phyloP scores from a whole-genome alignment of 2,888 invertebrate species.

The Andrena minutula region DNA sequence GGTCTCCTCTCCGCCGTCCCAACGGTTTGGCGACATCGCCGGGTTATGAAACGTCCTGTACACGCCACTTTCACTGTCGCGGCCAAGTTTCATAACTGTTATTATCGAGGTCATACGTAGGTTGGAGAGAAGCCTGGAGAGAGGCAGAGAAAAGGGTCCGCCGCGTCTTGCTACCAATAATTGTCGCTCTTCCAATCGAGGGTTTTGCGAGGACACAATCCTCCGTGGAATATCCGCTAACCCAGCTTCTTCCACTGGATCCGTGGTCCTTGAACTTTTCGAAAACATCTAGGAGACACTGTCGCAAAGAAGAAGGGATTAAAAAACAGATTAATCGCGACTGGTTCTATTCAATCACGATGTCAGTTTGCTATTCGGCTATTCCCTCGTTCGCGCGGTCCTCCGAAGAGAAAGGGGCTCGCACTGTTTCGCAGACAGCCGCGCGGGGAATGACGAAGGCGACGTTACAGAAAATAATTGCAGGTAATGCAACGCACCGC shows the following conservation, averaged over 20 bases:
- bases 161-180: conserved; percentile 57
- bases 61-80: conserved; percentile 85
- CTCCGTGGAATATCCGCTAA: too few species aligned
- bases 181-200: conserved; percentile 30
- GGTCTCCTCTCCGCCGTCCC: conserved; percentile 8
- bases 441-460: neutral
- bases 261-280: too few species aligned
- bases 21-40: conserved; percentile 57
- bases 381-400: too few species aligned
- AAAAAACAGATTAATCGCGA: too few species aligned
- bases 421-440: neutral
- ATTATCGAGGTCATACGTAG: conserved; percentile 84
- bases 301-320: too few species aligned
- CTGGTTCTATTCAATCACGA: too few species aligned
- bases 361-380: too few species aligned
- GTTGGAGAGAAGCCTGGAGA: conserved; percentile 68
- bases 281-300: too few species aligned
- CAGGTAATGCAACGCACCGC: conserved; percentile 55
- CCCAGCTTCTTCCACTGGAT: too few species aligned
- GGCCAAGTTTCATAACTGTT: conserved; percentile 85
- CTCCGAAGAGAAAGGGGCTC: neutral
- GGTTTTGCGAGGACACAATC: neutral
- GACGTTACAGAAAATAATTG: conserved; percentile 61
- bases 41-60: conserved; percentile 81
- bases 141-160: conserved; percentile 70